phyloP scores from a whole-genome alignment of 92 coral and sea anemone genomes.

The Porites divaricata region DNA sequence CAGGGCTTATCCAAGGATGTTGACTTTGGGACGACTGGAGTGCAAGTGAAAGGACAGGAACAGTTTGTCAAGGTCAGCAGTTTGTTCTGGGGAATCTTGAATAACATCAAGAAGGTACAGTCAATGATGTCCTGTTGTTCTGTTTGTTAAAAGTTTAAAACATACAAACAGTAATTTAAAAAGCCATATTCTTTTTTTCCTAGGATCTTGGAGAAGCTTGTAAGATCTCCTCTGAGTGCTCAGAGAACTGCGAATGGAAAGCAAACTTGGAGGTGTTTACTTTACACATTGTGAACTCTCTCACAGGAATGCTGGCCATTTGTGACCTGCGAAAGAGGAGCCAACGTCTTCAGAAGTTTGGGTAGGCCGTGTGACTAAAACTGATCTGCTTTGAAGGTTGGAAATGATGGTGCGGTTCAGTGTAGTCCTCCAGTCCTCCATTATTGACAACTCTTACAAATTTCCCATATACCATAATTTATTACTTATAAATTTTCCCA shows the following conservation, averaged over 20 bases:
- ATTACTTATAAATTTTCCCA: no score
- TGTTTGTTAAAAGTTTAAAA: not conserved
- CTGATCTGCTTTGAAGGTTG: not conserved
- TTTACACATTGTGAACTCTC: slow-evolving; percentile 39
- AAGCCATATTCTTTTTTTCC: not conserved
- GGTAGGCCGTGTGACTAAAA: not conserved
- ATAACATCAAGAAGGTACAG: slow-evolving; percentile 24
- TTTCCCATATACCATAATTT: no score
- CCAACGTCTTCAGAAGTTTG: slow-evolving; percentile 26
- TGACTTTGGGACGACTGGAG: slow-evolving; percentile 30
- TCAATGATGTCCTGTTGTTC: not conserved
- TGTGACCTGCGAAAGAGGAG: slow-evolving; percentile 42
- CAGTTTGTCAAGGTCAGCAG: slow-evolving; percentile 33
- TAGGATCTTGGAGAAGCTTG: slow-evolving; percentile 33
- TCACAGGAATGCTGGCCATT: slow-evolving; percentile 43
- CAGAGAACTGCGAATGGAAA: slow-evolving; percentile 56
- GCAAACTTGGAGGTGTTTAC: slow-evolving; percentile 54
- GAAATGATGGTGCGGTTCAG: not conserved
- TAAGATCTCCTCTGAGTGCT: slow-evolving; percentile 36
- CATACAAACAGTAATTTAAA: not conserved
- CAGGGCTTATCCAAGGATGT: slow-evolving; percentile 21
- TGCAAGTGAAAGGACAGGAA: slow-evolving; percentile 18
- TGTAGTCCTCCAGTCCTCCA: not conserved
- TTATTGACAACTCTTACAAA: no score
- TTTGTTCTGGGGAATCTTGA: slow-evolving; percentile 51